Percentiles rank a stretch among this genome's conserved stretches.
Conservation (phyloP, 2,113 vertebrate genomes). For the Carassius auratus region DNA sequence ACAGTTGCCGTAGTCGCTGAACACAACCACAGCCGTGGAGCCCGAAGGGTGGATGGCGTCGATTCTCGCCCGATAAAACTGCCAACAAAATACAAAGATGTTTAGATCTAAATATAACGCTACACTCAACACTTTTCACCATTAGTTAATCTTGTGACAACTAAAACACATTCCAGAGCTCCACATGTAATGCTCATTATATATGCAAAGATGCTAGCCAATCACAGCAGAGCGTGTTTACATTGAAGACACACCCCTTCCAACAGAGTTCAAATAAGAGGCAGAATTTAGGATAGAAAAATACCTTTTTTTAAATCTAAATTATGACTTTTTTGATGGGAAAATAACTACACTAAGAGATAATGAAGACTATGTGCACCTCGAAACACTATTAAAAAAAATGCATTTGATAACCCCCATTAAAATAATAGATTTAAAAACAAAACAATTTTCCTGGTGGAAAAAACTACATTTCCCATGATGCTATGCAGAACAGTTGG, state of each 20-base stretch:
- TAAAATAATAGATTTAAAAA: too few relatives aligned
- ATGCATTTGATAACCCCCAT: too few relatives aligned
- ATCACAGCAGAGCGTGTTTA: not conserved
- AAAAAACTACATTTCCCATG: not conserved
- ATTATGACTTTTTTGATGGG: too few relatives aligned
- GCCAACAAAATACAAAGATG: not conserved
- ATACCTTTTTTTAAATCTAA: too few relatives aligned
- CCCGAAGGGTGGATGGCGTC: slow-evolving; percentile 96
- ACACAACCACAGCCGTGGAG: slow-evolving; percentile 95
- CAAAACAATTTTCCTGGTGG: not conserved
- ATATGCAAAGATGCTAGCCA: not conserved
- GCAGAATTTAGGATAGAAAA: too few relatives aligned
- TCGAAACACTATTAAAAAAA: too few relatives aligned
- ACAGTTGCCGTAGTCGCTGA: slow-evolving; percentile 97
- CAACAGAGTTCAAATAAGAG: too few relatives aligned
- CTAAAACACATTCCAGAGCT: too few relatives aligned
- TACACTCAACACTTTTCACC: not conserved
- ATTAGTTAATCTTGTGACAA: not conserved
- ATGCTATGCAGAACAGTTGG: not conserved
- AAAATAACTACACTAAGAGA: too few relatives aligned
- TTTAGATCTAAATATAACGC: not conserved
- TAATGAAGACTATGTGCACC: too few relatives aligned
- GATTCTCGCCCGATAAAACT: slow-evolving; percentile 96
- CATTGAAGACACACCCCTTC: too few relatives aligned
- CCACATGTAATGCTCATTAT: not conserved